Evolutionary conservation across 2,113 vertebrate genomes (phyloP), one percentile per base, ranked within the genome.

Genomic region (Actenoides lindsayi): DNA sequence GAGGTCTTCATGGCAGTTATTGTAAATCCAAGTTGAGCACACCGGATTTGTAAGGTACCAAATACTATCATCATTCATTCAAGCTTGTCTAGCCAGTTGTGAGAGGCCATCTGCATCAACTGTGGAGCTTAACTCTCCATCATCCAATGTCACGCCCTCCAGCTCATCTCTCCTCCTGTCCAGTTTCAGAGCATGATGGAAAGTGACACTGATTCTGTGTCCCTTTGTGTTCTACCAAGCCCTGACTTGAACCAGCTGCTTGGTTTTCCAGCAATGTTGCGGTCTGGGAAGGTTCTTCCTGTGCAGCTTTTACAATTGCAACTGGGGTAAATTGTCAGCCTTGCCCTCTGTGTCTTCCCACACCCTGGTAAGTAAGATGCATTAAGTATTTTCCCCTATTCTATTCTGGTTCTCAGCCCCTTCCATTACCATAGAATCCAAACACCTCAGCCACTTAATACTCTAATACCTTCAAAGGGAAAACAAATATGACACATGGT

Each of bases 331-430:
- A n/a, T 30, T 41, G 23, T 48, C 9, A 5, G 18, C 17, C 23
- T 75, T 5, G 9, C 3, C 5, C 3, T 1, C 3, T 3, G 7
- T 1, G 0, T 42, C 18, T 76, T 15, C 11, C 28, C 10, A 44
- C 0, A 0, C 3, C 24, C 12, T 0, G 2, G 16, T 30, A 4
- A 5, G 19, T 37, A 60, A 73, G 48, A 44, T 54, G 41, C 67
- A 23, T 62, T 48, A 35, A 77, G 44, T 30, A 6, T 69, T 81
- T 71, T 90, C 9, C 2, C 14, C 6, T 73, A 9, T 35, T 85
- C 53, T 77, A 1, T 63, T 86, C 71, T 33, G 20, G 7, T 63
- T 83, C 41, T 80, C 25, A 68, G 48, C 11, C n/a, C n/a, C 6
- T 18, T 80, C n/a, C n/a, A 25, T 44, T 62, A 9, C 30, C 19